Evolutionary conservation across 2,888 invertebrate genomes (phyloP).

Genomic region (Dorcus parallelipipedus): DNA sequence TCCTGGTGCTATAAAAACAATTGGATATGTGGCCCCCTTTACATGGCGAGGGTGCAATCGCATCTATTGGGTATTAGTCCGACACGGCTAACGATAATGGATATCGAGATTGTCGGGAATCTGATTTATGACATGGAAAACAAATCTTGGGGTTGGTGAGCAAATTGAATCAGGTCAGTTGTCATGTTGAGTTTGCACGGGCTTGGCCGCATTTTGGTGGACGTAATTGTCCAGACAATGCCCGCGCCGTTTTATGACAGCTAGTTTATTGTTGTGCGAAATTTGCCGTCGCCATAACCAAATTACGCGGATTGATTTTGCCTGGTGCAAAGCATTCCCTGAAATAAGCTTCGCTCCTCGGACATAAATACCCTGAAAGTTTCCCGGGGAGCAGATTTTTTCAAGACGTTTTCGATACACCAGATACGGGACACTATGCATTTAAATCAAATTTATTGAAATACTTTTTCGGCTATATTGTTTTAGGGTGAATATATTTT

Average conservation of each 20-base stretch:
- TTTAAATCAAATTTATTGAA: slow-evolving; percentile 13
- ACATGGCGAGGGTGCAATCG: slow-evolving; percentile 11
- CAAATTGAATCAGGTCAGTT: slow-evolving; percentile 48
- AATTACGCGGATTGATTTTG: too few species aligned
- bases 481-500: slow-evolving; percentile 1
- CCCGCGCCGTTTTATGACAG: slow-evolving; percentile 26
- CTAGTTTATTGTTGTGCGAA: too few species aligned
- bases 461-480: background rate
- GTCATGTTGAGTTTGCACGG: slow-evolving; percentile 39
- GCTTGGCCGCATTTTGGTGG: slow-evolving; percentile 18
- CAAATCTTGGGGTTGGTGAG: slow-evolving; percentile 44
- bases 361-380: too few species aligned
- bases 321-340: too few species aligned
- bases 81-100: slow-evolving; percentile 44
- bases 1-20: slow-evolving; percentile 38
- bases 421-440: too few species aligned
- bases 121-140: slow-evolving; percentile 50
- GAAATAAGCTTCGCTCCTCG: too few species aligned
- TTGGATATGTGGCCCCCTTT: slow-evolving; percentile 27
- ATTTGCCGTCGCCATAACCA: too few species aligned
- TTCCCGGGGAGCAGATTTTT: too few species aligned
- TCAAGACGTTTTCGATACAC: too few species aligned
- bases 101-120: slow-evolving; percentile 48
- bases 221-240: slow-evolving; percentile 26
- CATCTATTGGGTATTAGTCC: slow-evolving; percentile 19